phyloP scores from a whole-genome alignment of 2,113 vertebrate genomes.

The Entomyzon cyanotis region DNA sequence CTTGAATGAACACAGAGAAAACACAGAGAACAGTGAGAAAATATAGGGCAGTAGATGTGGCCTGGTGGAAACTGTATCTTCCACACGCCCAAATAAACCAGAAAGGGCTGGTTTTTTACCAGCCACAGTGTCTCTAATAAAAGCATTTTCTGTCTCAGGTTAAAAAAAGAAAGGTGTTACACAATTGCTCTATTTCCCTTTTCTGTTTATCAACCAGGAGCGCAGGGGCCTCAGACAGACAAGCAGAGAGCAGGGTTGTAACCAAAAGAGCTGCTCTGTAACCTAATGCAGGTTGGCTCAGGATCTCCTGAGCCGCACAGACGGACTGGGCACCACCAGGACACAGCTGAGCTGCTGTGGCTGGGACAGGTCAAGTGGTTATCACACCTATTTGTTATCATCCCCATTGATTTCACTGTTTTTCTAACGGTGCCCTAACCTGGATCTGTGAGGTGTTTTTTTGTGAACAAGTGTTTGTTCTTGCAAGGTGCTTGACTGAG shows the following conservation, averaged over 20 bases:
- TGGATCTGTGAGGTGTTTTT: neutral
- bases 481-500: neutral
- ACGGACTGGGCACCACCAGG: neutral
- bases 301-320: neutral
- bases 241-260: neutral
- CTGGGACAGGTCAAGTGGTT: neutral
- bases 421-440: neutral
- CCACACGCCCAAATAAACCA: neutral
- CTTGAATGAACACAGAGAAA: neutral
- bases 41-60: neutral
- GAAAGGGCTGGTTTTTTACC: neutral
- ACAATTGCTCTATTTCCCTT: slow-evolving; percentile 45
- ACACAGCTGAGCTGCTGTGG: neutral
- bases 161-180: slow-evolving; percentile 50
- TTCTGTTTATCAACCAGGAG: neutral
- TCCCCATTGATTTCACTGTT: neutral
- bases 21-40: neutral
- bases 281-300: slow-evolving; percentile 14
- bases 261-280: neutral
- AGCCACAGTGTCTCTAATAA: neutral
- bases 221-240: neutral
- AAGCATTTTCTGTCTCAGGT: slow-evolving; percentile 34
- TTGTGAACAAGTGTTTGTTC: neutral
- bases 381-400: neutral
- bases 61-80: neutral